Evolutionary conservation across 2,888 invertebrate species (phyloP).

Genomic region (Phortica okadai): DNA sequence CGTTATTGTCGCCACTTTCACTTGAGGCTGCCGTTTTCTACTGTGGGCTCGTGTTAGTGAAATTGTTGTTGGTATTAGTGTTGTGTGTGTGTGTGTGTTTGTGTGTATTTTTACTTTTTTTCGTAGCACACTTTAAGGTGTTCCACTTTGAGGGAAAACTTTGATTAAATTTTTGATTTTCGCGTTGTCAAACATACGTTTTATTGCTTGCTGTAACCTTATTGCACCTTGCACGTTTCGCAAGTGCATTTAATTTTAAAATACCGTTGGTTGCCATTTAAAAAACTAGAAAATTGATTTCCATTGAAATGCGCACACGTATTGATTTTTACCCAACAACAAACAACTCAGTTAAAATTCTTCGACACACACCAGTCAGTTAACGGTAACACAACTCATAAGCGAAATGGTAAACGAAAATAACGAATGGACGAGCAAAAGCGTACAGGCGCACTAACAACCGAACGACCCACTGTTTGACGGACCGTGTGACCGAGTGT

Average conservation of each 20-base stretch:
- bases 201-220: neutral
- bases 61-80: slow-evolving; percentile 6
- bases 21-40: neutral
- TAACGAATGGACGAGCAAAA: neutral
- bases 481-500: neutral
- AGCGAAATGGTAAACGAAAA: neutral
- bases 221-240: neutral
- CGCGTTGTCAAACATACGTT: slow-evolving; percentile 15
- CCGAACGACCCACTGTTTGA: neutral
- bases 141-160: slow-evolving; percentile 19
- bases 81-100: slow-evolving; percentile 7
- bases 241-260: slow-evolving; percentile 7
- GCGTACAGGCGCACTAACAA: neutral
- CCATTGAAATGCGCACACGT: slow-evolving; percentile 16
- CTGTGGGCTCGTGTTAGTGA: neutral
- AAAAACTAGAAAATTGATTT: slow-evolving; percentile 23
- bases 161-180: slow-evolving; percentile 2
- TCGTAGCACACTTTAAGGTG: slow-evolving; percentile 1
- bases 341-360: slow-evolving; percentile 7
- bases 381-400: neutral
- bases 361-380: neutral
- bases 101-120: slow-evolving; percentile 16
- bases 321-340: slow-evolving; percentile 28
- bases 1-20: slow-evolving; percentile 39
- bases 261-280: slow-evolving; percentile 4